These are phyloP conservation scores for Agonum fuliginosum DNA, from an alignment of 2,888 invertebrate species.

Conservation along the genomic window DNA sequence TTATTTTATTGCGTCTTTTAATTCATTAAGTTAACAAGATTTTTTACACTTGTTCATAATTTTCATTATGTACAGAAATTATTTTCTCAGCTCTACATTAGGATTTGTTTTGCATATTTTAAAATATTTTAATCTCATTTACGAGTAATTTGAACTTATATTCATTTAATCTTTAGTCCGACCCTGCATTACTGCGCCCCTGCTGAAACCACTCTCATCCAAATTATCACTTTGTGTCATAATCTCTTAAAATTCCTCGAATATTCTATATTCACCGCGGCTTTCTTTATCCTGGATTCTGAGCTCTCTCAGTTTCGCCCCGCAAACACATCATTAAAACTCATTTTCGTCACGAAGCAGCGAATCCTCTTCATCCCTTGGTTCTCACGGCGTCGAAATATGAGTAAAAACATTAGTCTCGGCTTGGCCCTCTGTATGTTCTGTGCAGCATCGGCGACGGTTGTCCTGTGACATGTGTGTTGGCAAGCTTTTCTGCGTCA, in stretches of 20 bases:
- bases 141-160: constrained; percentile 41
- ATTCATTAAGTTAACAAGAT: background rate
- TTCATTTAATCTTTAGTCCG: constrained; percentile 24
- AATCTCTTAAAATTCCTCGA: constrained; percentile 68
- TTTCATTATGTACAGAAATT: background rate
- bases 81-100: constrained; percentile 11
- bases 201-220: constrained; percentile 67
- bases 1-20: background rate
- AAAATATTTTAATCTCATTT: constrained; percentile 22
- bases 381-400: constrained; percentile 30
- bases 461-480: constrained; percentile 61
- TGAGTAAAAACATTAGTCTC: constrained; percentile 52
- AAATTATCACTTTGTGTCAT: constrained; percentile 70
- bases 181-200: constrained; percentile 63
- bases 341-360: constrained; percentile 66
- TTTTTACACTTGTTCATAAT: background rate
- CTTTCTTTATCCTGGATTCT: constrained; percentile 63
- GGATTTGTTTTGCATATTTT: constrained; percentile 13
- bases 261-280: constrained; percentile 64
- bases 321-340: constrained; percentile 69
- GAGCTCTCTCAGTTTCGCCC: constrained; percentile 60
- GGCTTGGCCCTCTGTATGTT: background rate
- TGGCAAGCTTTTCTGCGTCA: constrained; percentile 63
- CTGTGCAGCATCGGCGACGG: background rate
- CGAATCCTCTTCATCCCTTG: constrained; percentile 61